Evolutionary conservation across 2,888 invertebrate species (phyloP).

Genomic region (Colletes collaris): DNA sequence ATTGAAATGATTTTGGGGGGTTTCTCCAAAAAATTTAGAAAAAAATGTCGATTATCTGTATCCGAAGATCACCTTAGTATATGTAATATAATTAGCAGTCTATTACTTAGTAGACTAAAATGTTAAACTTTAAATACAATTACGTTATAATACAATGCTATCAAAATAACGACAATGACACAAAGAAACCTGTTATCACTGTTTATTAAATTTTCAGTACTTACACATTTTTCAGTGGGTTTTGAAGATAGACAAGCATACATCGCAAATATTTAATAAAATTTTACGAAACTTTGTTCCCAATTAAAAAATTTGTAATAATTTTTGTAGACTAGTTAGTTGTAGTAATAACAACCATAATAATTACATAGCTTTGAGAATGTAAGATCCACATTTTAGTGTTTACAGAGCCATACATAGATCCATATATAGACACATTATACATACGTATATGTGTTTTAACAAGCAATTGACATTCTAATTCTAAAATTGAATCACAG

Average conservation of each 20-base stretch:
- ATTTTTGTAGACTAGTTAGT: constrained; percentile 28
- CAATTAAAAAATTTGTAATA: constrained; percentile 52
- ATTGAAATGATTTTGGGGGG: too few species aligned
- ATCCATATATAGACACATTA: constrained; percentile 44
- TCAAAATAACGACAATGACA: constrained; percentile 26
- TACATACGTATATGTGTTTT: constrained; percentile 47
- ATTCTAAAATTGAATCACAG: constrained; percentile 67
- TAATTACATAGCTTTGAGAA: constrained; percentile 56
- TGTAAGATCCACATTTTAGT: constrained; percentile 52
- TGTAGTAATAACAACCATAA: constrained; percentile 40
- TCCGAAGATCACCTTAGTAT: too few species aligned
- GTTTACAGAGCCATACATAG: constrained; percentile 24
- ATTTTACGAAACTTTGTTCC: constrained; percentile 56
- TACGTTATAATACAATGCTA: constrained; percentile 15
- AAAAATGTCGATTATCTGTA: too few species aligned
- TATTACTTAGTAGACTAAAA: constrained; percentile 10
- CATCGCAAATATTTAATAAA: constrained; percentile 24
- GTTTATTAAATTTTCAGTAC: constrained; percentile 41
- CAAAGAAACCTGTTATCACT: constrained; percentile 42
- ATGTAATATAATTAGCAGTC: background rate
- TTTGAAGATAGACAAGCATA: constrained; percentile 33
- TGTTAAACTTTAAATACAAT: constrained; percentile 5
- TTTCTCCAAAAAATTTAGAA: too few species aligned
- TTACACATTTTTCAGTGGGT: constrained; percentile 40
- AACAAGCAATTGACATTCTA: constrained; percentile 64